These are phyloP conservation scores for Rhynchonema sp. DNA, from an alignment of 2,888 invertebrate genomes.

Conservation along the genomic window DNA sequence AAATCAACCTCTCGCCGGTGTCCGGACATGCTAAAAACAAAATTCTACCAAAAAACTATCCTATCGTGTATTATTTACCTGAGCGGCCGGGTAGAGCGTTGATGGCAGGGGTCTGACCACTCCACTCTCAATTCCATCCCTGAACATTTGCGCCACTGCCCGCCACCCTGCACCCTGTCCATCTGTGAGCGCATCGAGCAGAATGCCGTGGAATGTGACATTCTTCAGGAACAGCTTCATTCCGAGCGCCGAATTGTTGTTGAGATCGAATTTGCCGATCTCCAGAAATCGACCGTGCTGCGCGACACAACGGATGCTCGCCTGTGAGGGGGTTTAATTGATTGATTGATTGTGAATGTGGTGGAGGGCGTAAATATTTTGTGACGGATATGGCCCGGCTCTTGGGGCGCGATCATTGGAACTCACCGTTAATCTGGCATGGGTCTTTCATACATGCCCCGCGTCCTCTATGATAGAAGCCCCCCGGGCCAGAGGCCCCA, in stretches of 20 bases:
- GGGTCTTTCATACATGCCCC: too few relatives aligned
- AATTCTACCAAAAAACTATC: too few relatives aligned
- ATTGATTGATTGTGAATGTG: too few relatives aligned
- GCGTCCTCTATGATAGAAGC: too few relatives aligned
- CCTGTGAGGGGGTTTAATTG: slow-evolving; percentile 43
- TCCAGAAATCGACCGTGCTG: slow-evolving; percentile 84
- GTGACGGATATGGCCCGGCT: too few relatives aligned
- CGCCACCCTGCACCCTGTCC: slow-evolving; percentile 32
- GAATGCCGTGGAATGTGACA: slow-evolving; percentile 85
- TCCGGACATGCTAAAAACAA: too few relatives aligned
- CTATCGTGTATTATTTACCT: too few relatives aligned
- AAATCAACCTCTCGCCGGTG: too few relatives aligned
- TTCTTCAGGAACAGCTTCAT: slow-evolving; percentile 91
- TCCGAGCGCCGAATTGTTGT: slow-evolving; percentile 68
- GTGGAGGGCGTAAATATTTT: too few relatives aligned
- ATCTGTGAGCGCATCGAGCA: slow-evolving; percentile 78
- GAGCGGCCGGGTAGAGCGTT: slow-evolving; percentile 52
- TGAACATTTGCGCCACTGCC: slow-evolving; percentile 32
- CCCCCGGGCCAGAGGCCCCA: too few relatives aligned
- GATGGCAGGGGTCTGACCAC: slow-evolving; percentile 73
- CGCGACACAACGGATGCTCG: slow-evolving; percentile 75
- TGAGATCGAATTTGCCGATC: slow-evolving; percentile 90
- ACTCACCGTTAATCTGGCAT: too few relatives aligned
- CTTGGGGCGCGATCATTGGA: too few relatives aligned
- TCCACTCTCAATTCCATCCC: slow-evolving; percentile 54